phyloP scores from a whole-genome alignment of 1,140 invertebrate genomes.

The Agraylea sexmaculata region DNA sequence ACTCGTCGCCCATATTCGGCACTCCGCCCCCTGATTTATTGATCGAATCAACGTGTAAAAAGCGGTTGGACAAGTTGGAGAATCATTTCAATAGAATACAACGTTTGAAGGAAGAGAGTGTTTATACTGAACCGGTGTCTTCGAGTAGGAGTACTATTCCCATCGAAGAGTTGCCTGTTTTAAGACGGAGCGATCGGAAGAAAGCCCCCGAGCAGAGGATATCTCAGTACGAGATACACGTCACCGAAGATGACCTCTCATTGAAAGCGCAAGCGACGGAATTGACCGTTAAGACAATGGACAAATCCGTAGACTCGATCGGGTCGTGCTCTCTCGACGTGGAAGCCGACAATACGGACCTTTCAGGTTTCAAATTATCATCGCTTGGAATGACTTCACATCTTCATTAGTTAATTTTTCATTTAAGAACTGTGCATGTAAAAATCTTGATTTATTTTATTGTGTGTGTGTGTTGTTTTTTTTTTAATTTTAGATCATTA shows the following conservation, averaged over 20 bases:
- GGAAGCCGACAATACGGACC: conserved; percentile 63
- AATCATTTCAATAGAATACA: conserved; percentile 37
- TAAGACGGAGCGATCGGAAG: too few relatives aligned
- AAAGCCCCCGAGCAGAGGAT: conserved; percentile 8
- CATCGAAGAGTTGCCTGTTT: too few relatives aligned
- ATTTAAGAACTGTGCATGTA: too few relatives aligned
- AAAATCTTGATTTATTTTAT: too few relatives aligned
- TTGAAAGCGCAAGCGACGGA: conserved; percentile 31
- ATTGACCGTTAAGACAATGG: conserved; percentile 46
- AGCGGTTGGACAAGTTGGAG: conserved; percentile 38
- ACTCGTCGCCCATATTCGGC: conserved; percentile 33
- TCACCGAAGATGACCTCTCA: conserved; percentile 32
- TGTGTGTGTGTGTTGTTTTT: not conserved
- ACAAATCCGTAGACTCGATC: conserved; percentile 59
- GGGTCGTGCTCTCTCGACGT: conserved; percentile 73
- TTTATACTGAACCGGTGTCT: conserved; percentile 18
- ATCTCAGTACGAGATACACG: conserved; percentile 32
- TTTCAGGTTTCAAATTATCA: conserved; percentile 51
- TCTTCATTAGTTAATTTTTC: conserved; percentile 9
- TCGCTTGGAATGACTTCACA: conserved; percentile 11
- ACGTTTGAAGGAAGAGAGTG: conserved; percentile 16
- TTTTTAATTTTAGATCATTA: not conserved
- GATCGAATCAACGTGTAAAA: conserved; percentile 30
- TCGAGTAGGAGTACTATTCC: conserved; percentile 11
- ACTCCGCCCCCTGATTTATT: conserved; percentile 34